These are phyloP conservation scores for Bovichtus diacanthus DNA, from an alignment of 2,797 vertebrate genomes.

Conservation along the genomic window DNA sequence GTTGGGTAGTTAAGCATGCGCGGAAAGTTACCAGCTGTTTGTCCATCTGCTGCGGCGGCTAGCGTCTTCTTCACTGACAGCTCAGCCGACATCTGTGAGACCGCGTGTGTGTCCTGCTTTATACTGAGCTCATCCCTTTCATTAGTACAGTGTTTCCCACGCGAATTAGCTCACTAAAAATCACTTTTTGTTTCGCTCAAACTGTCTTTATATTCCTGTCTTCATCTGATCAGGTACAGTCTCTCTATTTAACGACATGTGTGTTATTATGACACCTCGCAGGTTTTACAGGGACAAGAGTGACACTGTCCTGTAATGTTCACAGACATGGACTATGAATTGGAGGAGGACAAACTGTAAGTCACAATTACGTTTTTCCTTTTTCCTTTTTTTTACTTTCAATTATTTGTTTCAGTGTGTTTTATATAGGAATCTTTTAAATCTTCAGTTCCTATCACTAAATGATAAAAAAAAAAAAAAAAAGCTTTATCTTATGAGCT, in stretches of 20 bases:
- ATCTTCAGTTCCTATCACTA: background rate
- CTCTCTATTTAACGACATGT: background rate
- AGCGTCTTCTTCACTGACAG: background rate
- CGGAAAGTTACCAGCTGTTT: constrained; percentile 50
- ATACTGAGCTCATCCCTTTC: background rate
- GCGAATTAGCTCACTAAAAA: fast-evolving
- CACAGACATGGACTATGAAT: constrained; percentile 96
- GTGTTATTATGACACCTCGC: background rate
- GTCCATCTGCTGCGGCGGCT: constrained; percentile 12
- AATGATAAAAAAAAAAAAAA: too few species aligned
- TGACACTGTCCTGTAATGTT: constrained; percentile 85
- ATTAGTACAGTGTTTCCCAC: background rate
- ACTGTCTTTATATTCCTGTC: background rate
- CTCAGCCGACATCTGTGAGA: too few species aligned
- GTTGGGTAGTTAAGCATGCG: background rate
- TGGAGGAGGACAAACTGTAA: constrained; percentile 99
- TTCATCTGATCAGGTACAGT: background rate
- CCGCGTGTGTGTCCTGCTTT: background rate
- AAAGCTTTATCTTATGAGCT: too few species aligned
- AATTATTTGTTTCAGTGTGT: background rate
- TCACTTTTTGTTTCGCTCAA: fast-evolving
- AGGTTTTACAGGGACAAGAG: constrained; percentile 43
- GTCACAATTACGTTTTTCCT: constrained; percentile 58
- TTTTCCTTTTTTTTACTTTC: too few species aligned
- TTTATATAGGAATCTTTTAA: background rate